Percentiles rank a stretch among this genome's conserved stretches.
Evolutionary conservation across 1,140 invertebrate genomes (phyloP).

Genomic region (Campoletis sonorensis): DNA sequence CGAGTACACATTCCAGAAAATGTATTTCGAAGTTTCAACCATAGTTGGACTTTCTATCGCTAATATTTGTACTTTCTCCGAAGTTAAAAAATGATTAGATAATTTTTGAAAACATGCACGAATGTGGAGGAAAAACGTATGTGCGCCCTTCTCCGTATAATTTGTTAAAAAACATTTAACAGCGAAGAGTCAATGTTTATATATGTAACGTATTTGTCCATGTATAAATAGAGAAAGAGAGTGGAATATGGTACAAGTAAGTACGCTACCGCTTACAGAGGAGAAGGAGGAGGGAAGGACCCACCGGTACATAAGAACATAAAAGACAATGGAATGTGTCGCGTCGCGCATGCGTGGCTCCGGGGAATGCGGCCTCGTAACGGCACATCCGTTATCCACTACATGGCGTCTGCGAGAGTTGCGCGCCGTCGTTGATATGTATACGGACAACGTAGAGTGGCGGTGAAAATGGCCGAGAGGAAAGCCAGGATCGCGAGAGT

Average conservation of each 20-base stretch:
- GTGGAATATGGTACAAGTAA: slow-evolving; percentile 4
- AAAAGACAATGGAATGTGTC: slow-evolving; percentile 73
- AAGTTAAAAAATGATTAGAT: too few species aligned
- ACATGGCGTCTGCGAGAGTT: slow-evolving; percentile 61
- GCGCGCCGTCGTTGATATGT: slow-evolving; percentile 29
- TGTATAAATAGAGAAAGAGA: not conserved
- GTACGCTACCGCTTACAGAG: not conserved
- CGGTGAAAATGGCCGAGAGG: not conserved
- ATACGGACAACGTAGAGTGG: slow-evolving; percentile 43
- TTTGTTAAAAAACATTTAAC: too few species aligned
- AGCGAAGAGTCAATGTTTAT: not conserved
- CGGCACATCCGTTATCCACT: slow-evolving; percentile 72
- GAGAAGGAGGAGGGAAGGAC: slow-evolving; percentile 7
- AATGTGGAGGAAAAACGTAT: not conserved
- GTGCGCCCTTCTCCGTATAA: not conserved
- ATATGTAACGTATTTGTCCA: not conserved
- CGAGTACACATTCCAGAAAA: too few species aligned
- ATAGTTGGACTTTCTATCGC: too few species aligned
- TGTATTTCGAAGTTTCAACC: too few species aligned
- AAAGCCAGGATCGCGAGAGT: slow-evolving; percentile 36
- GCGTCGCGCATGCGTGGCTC: slow-evolving; percentile 73
- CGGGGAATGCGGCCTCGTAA: slow-evolving; percentile 73
- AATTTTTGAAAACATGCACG: too few species aligned
- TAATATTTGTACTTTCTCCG: too few species aligned
- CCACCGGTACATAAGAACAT: slow-evolving; percentile 62